Evolutionary conservation across 2,888 invertebrate genomes (phyloP).

Genomic region (Folsomia candida): DNA sequence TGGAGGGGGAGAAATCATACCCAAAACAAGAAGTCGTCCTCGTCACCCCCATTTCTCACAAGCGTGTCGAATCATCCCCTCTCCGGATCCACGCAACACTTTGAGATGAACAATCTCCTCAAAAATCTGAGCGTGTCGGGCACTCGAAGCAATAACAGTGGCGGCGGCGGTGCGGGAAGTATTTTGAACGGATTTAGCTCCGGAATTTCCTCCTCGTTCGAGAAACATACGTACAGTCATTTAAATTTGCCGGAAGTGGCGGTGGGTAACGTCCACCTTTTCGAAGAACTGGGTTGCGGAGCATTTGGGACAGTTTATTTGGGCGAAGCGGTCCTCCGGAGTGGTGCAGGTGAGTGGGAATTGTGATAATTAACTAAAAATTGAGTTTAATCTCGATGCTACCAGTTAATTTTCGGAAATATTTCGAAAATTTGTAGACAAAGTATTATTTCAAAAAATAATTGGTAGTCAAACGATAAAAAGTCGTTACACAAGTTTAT

Average conservation of each 20-base stretch:
- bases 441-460: no score
- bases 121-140: no score
- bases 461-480: no score
- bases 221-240: no score
- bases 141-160: no score
- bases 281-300: slow-evolving; percentile 90
- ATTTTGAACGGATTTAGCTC: slow-evolving; percentile 54
- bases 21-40: slow-evolving; percentile 28
- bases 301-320: slow-evolving; percentile 97
- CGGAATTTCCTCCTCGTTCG: background rate
- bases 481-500: no score
- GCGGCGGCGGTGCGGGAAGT: slow-evolving; percentile 55
- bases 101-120: slow-evolving; percentile 79
- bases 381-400: no score
- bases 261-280: slow-evolving; percentile 76
- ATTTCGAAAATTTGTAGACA: no score
- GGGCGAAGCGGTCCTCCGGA: slow-evolving; percentile 70
- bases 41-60: background rate
- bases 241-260: slow-evolving; percentile 88
- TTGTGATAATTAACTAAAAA: no score
- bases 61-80: background rate
- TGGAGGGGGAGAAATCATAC: slow-evolving; percentile 51
- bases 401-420: no score
- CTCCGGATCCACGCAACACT: slow-evolving; percentile 54
- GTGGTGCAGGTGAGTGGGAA: no score